A percentile compares a stretch with the other conserved stretches of the same genome.
phyloP scores from a whole-genome alignment of 2,888 invertebrate species.

The Nomada fucata region DNA sequence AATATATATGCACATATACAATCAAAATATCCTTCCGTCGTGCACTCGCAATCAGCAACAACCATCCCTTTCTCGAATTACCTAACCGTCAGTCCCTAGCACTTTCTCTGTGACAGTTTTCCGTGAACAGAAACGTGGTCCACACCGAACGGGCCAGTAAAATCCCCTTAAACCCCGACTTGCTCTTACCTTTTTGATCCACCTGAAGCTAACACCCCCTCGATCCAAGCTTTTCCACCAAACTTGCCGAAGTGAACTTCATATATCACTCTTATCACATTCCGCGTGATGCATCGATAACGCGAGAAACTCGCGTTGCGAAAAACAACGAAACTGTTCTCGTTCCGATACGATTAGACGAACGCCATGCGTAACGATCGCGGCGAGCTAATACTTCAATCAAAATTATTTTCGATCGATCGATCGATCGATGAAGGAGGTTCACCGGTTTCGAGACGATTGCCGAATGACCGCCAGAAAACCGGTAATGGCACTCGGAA shows the following conservation, averaged over 20 bases:
- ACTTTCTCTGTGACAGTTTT: not conserved
- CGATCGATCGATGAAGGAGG: not conserved
- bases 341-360: not conserved
- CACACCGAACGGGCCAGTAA: not conserved
- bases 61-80: not conserved
- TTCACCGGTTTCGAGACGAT: conserved; percentile 37
- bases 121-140: not conserved
- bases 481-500: conserved; percentile 71
- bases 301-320: too few species aligned
- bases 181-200: not conserved
- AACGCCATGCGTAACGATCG: not conserved
- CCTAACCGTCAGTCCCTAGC: not conserved
- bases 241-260: too few species aligned
- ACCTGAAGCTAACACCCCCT: not conserved
- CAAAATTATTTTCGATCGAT: not conserved
- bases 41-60: not conserved
- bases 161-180: not conserved
- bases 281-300: too few species aligned
- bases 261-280: too few species aligned
- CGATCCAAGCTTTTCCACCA: not conserved
- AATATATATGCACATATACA: too few species aligned
- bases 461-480: conserved; percentile 52
- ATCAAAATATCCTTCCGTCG: not conserved
- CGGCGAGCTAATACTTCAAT: not conserved
- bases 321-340: not conserved